Conservation (phyloP, 2,113 vertebrate species). For the Tauraco erythrolophus region DNA sequence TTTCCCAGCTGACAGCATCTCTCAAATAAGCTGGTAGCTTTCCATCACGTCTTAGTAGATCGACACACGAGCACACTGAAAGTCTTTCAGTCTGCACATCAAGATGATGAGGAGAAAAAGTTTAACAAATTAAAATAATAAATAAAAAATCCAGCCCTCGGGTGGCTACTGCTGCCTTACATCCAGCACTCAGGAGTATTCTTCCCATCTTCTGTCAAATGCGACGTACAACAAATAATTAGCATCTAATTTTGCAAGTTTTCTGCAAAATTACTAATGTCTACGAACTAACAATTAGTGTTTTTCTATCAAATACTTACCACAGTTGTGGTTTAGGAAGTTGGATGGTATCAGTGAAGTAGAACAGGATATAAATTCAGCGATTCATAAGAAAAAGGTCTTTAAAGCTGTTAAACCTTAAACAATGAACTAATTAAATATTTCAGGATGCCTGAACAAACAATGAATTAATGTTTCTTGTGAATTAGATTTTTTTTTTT, state of each 20-base stretch:
- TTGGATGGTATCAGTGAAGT: not conserved
- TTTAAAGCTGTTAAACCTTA: not conserved
- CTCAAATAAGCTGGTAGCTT: not conserved
- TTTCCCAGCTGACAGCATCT: not conserved
- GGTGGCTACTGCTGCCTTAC: not conserved
- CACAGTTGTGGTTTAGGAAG: not conserved
- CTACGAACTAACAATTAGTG: not conserved
- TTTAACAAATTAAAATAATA: not conserved
- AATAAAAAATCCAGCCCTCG: not conserved
- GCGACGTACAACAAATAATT: not conserved
- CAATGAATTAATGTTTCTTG: not conserved
- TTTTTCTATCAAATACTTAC: not conserved
- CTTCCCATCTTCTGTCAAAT: not conserved
- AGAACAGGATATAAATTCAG: not conserved
- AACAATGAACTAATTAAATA: not conserved
- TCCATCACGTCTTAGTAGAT: not conserved
- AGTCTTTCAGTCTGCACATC: too few relatives aligned
- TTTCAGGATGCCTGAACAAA: not conserved
- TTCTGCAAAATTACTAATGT: not conserved
- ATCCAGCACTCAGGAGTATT: not conserved
- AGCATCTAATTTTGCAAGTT: fast-evolving
- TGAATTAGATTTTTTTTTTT: not conserved
- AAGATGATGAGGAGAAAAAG: not conserved
- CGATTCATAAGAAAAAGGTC: not conserved
- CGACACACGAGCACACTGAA: not conserved